A percentile compares a stretch with the other conserved stretches of the same genome.
phyloP scores from a whole-genome alignment of 2,113 vertebrate species.

The Cercocebus atys region DNA sequence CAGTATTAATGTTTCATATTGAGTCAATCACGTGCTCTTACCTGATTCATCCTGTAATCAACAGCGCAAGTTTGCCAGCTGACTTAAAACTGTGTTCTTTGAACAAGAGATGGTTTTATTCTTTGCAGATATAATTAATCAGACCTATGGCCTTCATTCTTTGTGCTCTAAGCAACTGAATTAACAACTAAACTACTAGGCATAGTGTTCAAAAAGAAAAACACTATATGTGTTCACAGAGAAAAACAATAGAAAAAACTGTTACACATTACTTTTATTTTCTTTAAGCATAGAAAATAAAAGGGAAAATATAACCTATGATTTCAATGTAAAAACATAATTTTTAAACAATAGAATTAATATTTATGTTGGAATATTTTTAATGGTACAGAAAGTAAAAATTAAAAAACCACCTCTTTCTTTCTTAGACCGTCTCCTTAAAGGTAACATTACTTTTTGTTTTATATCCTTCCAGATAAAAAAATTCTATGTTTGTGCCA shows the following conservation, averaged over 20 bases:
- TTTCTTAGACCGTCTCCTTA: neutral
- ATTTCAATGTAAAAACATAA: neutral
- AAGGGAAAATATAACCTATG: neutral
- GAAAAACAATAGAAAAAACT: neutral
- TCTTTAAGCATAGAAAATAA: neutral
- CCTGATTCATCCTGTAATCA: conserved; percentile 44
- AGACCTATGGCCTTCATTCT: conserved; percentile 24
- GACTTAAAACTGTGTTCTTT: conserved; percentile 59
- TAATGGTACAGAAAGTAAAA: conserved; percentile 12
- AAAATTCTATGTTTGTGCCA: neutral
- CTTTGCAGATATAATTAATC: conserved; percentile 45
- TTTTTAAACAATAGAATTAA: conserved; percentile 47
- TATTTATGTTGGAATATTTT: conserved; percentile 18
- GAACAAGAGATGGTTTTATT: conserved; percentile 22
- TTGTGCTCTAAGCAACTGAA: neutral
- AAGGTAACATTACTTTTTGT: conserved; percentile 11
- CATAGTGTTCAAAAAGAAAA: conserved; percentile 14
- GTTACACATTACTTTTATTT: neutral
- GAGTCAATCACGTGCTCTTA: conserved; percentile 49
- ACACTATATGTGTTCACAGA: neutral
- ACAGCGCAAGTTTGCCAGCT: conserved; percentile 1
- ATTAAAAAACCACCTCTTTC: neutral
- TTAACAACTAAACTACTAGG: conserved; percentile 11
- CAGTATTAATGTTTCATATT: conserved; percentile 49
- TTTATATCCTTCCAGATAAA: neutral